Conservation (phyloP, 2,113 vertebrate species). For the Brachypteracias leptosomus region DNA sequence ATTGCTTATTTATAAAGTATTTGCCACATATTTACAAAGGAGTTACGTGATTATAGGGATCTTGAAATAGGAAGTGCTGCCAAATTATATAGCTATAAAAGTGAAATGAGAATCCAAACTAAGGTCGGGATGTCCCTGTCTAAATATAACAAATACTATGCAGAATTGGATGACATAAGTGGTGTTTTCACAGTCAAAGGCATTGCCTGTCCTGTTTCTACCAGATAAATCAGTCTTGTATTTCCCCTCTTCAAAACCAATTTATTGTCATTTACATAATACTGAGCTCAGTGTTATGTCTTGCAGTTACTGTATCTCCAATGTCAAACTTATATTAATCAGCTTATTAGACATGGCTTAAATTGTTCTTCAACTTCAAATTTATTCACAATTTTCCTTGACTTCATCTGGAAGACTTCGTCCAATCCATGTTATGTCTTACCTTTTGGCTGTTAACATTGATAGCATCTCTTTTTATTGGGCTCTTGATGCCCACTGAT, state of each 20-base stretch:
- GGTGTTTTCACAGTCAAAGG: neutral
- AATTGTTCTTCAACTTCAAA: slow-evolving; percentile 14
- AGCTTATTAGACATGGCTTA: neutral
- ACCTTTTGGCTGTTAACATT: slow-evolving; percentile 64
- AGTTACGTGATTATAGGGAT: neutral
- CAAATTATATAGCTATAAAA: slow-evolving; percentile 10
- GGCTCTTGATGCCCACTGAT: slow-evolving; percentile 67
- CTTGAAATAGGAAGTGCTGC: neutral
- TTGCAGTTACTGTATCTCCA: neutral
- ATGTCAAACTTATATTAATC: neutral
- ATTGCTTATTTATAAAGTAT: slow-evolving; percentile 34
- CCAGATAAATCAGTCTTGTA: neutral
- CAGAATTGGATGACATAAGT: neutral
- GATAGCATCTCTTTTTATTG: slow-evolving; percentile 67
- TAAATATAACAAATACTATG: neutral
- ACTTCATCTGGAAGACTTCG: slow-evolving; percentile 22
- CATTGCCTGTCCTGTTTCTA: neutral
- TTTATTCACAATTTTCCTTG: slow-evolving; percentile 44
- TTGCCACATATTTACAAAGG: slow-evolving; percentile 17
- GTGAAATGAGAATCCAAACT: neutral
- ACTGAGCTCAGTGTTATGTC: slow-evolving; percentile 1
- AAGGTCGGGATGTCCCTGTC: neutral
- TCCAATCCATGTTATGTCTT: slow-evolving; percentile 41
- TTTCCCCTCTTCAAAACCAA: neutral
- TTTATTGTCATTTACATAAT: slow-evolving; percentile 5